Evolutionary conservation across 2,797 vertebrate species (phyloP).

Genomic region (Microctenopoma steveboyesi): DNA sequence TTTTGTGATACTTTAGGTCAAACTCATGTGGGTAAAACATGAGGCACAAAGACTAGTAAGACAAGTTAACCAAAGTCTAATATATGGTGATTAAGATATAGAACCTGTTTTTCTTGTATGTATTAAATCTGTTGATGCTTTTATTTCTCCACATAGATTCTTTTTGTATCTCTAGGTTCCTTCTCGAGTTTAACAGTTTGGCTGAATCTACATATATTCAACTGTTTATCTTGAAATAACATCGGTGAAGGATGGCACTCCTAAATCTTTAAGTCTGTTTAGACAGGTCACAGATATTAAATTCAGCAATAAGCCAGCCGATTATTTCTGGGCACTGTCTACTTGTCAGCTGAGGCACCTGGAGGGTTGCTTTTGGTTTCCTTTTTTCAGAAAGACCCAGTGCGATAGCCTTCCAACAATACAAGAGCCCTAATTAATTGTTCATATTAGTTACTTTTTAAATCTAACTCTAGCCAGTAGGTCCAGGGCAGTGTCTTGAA

Average conservation of each 20-base stretch:
- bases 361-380: constrained; percentile 35
- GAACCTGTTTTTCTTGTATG: too few species aligned
- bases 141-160: not conserved
- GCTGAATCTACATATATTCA: not conserved
- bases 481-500: constrained; percentile 73
- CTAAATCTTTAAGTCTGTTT: constrained; percentile 12
- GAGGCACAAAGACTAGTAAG: too few species aligned
- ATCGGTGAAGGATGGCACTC: not conserved
- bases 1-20: too few species aligned
- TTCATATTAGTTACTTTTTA: constrained; percentile 84
- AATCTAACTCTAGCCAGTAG: constrained; percentile 75
- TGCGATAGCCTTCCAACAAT: constrained; percentile 32
- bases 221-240: constrained; percentile 8
- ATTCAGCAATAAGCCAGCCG: constrained; percentile 26
- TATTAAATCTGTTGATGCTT: too few species aligned
- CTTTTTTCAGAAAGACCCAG: constrained; percentile 46
- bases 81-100: too few species aligned
- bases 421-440: constrained; percentile 73
- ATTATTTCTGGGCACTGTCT: constrained; percentile 19
- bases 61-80: too few species aligned
- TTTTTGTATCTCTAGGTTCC: not conserved
- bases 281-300: constrained; percentile 24
- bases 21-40: too few species aligned
- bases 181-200: not conserved
- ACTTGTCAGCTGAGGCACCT: constrained; percentile 39